Conservation (phyloP, 1,140 invertebrate genomes). For the Drosophila leontia region DNA sequence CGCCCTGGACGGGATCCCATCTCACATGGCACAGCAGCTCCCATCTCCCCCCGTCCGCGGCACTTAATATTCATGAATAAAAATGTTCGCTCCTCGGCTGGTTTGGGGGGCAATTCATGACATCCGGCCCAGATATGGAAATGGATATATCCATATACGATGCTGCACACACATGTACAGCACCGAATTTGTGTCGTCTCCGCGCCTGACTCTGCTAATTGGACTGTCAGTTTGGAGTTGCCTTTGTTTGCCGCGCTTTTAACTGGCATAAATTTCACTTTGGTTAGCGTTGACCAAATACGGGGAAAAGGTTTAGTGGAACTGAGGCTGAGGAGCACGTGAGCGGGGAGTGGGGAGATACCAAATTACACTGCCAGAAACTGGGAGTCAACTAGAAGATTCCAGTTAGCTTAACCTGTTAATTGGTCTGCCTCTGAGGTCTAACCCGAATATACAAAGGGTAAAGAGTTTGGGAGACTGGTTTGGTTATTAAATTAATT, state of each 20-base stretch:
- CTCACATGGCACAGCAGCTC: not conserved
- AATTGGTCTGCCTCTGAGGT: not conserved
- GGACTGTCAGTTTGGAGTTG: conserved; percentile 73
- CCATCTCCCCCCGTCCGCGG: conserved; percentile 16
- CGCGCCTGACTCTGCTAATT: conserved; percentile 76
- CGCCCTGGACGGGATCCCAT: conserved; percentile 21
- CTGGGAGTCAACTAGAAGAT: conserved; percentile 39
- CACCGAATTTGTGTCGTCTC: conserved; percentile 31
- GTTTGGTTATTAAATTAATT: not conserved
- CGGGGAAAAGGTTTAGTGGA: conserved; percentile 10
- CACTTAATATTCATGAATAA: conserved; percentile 70
- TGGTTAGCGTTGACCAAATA: conserved; percentile 45
- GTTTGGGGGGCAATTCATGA: conserved; percentile 58
- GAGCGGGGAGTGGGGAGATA: conserved; percentile 1
- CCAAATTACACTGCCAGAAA: conserved; percentile 43
- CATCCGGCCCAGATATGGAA: conserved; percentile 75
- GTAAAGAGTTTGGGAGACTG: not conserved
- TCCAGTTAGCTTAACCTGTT: conserved; percentile 27
- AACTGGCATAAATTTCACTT: conserved; percentile 79
- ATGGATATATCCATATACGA: conserved; percentile 45
- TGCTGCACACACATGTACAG: conserved; percentile 9
- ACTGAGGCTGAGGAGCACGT: not conserved
- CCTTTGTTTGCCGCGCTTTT: conserved; percentile 65
- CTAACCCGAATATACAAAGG: not conserved
- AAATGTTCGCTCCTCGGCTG: conserved; percentile 35